These are phyloP conservation scores for Zingel zingel DNA, from an alignment of 2,113 vertebrate species.

Conservation along the genomic window DNA sequence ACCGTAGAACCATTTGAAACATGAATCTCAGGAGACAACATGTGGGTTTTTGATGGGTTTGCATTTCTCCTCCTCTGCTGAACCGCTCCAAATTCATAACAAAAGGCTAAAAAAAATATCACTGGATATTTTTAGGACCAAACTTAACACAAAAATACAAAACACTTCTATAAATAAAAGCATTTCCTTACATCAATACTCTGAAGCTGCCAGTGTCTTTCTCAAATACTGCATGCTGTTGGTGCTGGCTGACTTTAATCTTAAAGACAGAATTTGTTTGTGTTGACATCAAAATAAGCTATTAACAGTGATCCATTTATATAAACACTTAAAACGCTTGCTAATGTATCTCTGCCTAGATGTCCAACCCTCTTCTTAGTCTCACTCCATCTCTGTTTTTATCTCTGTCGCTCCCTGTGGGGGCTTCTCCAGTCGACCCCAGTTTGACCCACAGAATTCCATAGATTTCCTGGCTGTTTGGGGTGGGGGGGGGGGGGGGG, in stretches of 20 bases:
- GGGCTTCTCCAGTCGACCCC: slow-evolving; percentile 57
- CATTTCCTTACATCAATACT: neutral
- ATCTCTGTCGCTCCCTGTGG: slow-evolving; percentile 46
- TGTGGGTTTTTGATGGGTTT: neutral
- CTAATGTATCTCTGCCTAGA: slow-evolving; percentile 3
- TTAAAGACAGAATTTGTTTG: slow-evolving; percentile 6
- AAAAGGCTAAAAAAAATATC: slow-evolving; percentile 43
- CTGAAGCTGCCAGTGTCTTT: neutral
- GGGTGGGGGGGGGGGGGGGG: no score
- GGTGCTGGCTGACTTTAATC: slow-evolving; percentile 10
- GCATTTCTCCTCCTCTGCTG: slow-evolving; percentile 15
- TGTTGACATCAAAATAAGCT: neutral
- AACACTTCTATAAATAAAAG: slow-evolving; percentile 60
- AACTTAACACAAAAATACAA: slow-evolving; percentile 48
- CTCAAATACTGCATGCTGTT: neutral
- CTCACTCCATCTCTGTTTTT: slow-evolving; percentile 46
- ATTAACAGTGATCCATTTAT: neutral
- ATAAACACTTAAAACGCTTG: neutral
- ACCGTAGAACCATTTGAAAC: neutral
- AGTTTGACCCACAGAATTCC: slow-evolving; percentile 71
- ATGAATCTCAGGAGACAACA: neutral
- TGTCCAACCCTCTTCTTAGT: slow-evolving; percentile 14
- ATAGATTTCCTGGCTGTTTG: slow-evolving; percentile 70
- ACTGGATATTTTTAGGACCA: slow-evolving; percentile 60
- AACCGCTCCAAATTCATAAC: slow-evolving; percentile 4